Evolutionary conservation across 2,113 vertebrate genomes (phyloP), one percentile per base, ranked within the genome.

Genomic region (Hyla sarda): DNA sequence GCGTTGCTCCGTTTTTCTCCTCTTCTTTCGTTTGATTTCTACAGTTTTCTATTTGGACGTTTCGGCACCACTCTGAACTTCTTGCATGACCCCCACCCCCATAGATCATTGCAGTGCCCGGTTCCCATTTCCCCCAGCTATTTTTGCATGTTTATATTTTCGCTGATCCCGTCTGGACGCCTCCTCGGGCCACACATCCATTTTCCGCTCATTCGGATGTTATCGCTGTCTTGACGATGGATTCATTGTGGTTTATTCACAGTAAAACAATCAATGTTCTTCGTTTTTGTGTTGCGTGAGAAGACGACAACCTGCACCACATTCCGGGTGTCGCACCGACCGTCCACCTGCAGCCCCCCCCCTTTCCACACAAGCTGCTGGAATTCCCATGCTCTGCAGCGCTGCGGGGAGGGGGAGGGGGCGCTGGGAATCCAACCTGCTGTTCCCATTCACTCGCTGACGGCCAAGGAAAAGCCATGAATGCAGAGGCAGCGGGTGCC

Each of bases 401-500:
- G 72, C 72, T 23, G 83, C 25, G 7, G 11, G 2, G 65, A 17
- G 17, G 10, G 48, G 12, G 21, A 52, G 84, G 5, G 65, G 77
- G 67, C 50, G 37, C 1, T 86, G 85, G 77, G 85, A 86, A 81
- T n/a, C 1, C 17, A 37, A 74, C 85, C 85, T 81, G 85, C 85
- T 86, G 85, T 62, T 86, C 23, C 52, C 37, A 86, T 86, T 86
- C 85, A 86, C 21, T 47, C 12, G 28, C 28, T 5, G 81, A 47
- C 41, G 34, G n/a, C 72, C 72, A 47, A 25, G 4, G 14, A 37
- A 34, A 30, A 56, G 10, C 32, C 25, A 19, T 86, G 65, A 37
- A 86, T 86, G 21, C 65, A 73, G 32, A 60, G 84, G 76, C 84
- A 86, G 84, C 77, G 77, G 76, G 84, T 77, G 84, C 73, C 84